phyloP scores from a whole-genome alignment of 2,797 vertebrate genomes.

The Tokudaia tokunoshimensis region DNA sequence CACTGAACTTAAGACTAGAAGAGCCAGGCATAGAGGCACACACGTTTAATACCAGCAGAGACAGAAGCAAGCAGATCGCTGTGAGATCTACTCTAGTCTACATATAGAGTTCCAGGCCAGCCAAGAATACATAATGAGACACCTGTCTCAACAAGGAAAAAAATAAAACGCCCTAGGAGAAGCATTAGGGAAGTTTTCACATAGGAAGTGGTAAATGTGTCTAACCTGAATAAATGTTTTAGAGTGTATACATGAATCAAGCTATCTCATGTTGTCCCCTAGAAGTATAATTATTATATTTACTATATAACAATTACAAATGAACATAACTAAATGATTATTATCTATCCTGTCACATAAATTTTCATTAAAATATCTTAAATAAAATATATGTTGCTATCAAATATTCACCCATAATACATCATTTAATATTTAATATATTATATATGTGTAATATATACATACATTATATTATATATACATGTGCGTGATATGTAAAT shows the following conservation, averaged over 20 bases:
- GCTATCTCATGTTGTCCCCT: not conserved
- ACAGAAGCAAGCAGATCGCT: not conserved
- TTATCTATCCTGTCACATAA: not conserved
- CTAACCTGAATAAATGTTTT: not conserved
- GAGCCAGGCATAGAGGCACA: not conserved
- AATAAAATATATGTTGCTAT: conserved; percentile 5
- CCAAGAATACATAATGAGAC: not conserved
- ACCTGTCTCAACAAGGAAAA: too few relatives aligned
- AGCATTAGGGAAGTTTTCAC: not conserved
- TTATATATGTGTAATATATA: not conserved
- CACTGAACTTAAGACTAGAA: not conserved
- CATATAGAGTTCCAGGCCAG: not conserved
- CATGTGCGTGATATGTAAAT: too few relatives aligned
- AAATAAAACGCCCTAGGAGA: not conserved
- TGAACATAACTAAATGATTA: not conserved
- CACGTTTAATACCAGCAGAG: not conserved
- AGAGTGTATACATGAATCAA: not conserved
- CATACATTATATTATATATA: too few relatives aligned
- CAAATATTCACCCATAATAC: conserved; percentile 25
- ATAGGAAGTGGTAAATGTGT: not conserved
- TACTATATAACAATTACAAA: not conserved
- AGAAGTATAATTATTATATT: not conserved
- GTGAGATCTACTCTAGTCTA: not conserved
- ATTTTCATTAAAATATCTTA: conserved; percentile 28
- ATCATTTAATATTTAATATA: conserved; percentile 47